Percentiles rank a stretch among this genome's conserved stretches.
Evolutionary conservation across 1,140 invertebrate species (phyloP).

Genomic region (Vollenhovia emeryi): DNA sequence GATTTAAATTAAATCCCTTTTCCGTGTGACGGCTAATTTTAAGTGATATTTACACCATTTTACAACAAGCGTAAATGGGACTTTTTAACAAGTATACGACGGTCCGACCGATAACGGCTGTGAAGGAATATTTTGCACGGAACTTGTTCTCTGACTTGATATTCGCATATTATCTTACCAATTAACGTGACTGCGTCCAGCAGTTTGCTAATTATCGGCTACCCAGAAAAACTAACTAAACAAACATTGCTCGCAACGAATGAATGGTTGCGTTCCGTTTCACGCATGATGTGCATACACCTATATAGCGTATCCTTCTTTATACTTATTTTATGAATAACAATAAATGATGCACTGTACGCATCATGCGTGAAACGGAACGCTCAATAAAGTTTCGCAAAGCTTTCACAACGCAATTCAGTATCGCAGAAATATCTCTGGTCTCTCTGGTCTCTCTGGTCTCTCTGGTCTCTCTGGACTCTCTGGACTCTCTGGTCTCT

Average conservation of each 20-base stretch:
- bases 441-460: no score
- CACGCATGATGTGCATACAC: no score
- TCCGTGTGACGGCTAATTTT: not conserved
- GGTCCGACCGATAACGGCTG: not conserved
- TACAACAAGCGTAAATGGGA: not conserved
- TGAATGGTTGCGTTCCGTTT: no score
- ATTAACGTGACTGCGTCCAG: not conserved
- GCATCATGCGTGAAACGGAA: no score
- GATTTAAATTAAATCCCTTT: not conserved
- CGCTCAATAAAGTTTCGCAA: not conserved
- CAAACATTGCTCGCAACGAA: not conserved
- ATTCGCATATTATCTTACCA: not conserved
- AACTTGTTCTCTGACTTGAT: not conserved
- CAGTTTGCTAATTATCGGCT: constrained; percentile 16
- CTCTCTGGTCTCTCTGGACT: no score
- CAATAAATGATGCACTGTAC: no score
- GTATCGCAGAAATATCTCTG: not conserved
- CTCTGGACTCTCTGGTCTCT: no score
- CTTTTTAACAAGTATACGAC: not conserved
- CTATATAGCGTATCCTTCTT: no score
- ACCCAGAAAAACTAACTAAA: not conserved
- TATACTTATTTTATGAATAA: no score
- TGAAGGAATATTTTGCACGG: not conserved
- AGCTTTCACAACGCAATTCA: not conserved
- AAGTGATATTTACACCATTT: not conserved